Evolutionary conservation across 2,797 vertebrate species (phyloP), one percentile per base, ranked within the genome.

Genomic region (Gadopsis bispinosus): DNA sequence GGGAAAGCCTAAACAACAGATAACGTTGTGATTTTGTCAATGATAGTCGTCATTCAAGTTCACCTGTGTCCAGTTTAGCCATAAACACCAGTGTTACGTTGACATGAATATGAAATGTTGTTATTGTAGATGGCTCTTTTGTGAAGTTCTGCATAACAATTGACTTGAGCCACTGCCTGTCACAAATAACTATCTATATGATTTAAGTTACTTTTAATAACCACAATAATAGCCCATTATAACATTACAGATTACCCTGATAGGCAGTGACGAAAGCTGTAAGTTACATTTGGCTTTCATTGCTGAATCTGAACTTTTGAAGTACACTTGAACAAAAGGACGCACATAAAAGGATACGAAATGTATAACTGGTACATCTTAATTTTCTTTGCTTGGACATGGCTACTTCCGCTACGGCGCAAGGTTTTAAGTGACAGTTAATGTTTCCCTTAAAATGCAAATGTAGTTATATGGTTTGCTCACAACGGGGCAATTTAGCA

Each of bases 1-100:
- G 80, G 26, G 89, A 89, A 94, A 95, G 94, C 88, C 94, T 95
- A 14, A 31, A 81, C 2, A 74, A 55, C 74, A 66, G 0, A 65
- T 0, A n/a, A 72, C 7, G 85, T 16, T 3, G 20, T 7, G 35
- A 22, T 65, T 39, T 5, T 6, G 29, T 41, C 4, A 53, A 19
- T 29, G 0, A 20, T 3, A 33, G 6, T 13, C 1, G 1, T 26
- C 3, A 45, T 37, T 41, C 6, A 59, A 43, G 37, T 1, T 39
- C 3, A 69, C 7, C 11, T 47, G 16, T 13, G 4, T 33, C 5
- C 37, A n/a, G 10, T 9, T 29, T 17, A 26, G 9, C 66, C 16
- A 20, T 12, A 64, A n/a, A 56, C 3, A 41, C 13, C 10, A 10
- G 16, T 33, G 48, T 37, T 53, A 51, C 35, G 14, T 39, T 39